Percentiles rank a stretch among this genome's conserved stretches.
Conservation (phyloP, 2,113 vertebrate genomes). For the Eudyptes chrysolophus region DNA sequence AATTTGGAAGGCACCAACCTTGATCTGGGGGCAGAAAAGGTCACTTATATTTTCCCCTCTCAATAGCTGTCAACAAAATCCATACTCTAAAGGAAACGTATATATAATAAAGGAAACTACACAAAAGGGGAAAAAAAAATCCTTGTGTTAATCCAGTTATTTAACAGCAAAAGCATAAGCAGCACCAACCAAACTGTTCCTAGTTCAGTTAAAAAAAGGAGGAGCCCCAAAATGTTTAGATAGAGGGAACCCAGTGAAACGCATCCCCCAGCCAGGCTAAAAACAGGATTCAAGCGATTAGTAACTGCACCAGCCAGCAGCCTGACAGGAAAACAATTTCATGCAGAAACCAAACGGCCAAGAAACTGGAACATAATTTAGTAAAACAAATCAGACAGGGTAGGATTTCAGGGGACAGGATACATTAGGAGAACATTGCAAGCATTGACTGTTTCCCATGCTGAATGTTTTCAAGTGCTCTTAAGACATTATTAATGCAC, state of each 20-base stretch:
- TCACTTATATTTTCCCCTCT: background rate
- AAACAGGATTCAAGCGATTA: background rate
- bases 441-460: background rate
- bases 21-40: background rate
- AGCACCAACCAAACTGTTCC: background rate
- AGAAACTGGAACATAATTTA: background rate
- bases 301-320: background rate
- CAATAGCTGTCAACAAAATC: background rate
- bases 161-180: background rate
- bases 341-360: background rate
- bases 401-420: background rate
- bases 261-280: background rate
- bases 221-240: background rate
- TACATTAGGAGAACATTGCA: accelerated
- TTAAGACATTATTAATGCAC: background rate
- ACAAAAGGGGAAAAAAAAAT: background rate
- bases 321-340: background rate
- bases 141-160: background rate
- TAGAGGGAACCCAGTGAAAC: background rate
- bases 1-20: background rate
- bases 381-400: background rate
- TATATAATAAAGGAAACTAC: background rate
- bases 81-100: background rate
- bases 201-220: background rate
- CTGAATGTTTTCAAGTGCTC: background rate